Base-by-base conservation (phyloP, 2,888 invertebrate genomes). In the Campopleginae sp. region DNA sequence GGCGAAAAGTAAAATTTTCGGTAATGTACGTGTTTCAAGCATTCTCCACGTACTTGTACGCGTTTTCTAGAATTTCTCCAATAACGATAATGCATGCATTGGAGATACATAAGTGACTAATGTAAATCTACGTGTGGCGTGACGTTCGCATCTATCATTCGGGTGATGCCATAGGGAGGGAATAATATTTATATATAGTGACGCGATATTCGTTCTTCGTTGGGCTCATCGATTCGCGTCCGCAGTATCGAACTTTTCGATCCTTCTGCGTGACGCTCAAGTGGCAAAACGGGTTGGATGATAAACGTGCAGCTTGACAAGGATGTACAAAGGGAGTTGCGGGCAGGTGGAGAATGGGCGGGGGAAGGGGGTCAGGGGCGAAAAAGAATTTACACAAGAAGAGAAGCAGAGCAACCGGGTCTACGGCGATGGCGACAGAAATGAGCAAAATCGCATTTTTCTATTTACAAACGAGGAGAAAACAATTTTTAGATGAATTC, bases 71-170 rank as follows among this genome's bases (percentile, higher is more conserved):
- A 1, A 58, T 58, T 58, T 58, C 23, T 66, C 66, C 19, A 66
- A 66, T 66, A 19, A 14, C n/a, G 42, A 23, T 42, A 66, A 66
- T 66, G 38, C 65, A 66, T 42, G 44, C 42, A 23, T 66, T 38
- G 42, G 14, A 72, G 14, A 27, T 27, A 46, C 1, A 27, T 68
- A 85, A 78, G 68, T 74, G 58, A 80, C 68, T 54, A 71, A 71
- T 82, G 44, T 65, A 65, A 82, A 80, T 58, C 70, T 70, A 31
- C 48, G 31, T 31, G 51, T 70, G 44, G 46, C 81, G 70, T 84
- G 79, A 76, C 75, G 65, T 85, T 58, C 79, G 82, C 76, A 82
- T 85, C 85, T 72, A 85, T 82, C 85, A 85, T 82, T 82, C 85
- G 23, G 5, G 27, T 14, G 85, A 65, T 72, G 71, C 79, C 76